Evolutionary conservation across 92 coral and sea anemone genomes (phyloP), one percentile per base, ranked within the genome.

Genomic region (Blastomussa wellsi): DNA sequence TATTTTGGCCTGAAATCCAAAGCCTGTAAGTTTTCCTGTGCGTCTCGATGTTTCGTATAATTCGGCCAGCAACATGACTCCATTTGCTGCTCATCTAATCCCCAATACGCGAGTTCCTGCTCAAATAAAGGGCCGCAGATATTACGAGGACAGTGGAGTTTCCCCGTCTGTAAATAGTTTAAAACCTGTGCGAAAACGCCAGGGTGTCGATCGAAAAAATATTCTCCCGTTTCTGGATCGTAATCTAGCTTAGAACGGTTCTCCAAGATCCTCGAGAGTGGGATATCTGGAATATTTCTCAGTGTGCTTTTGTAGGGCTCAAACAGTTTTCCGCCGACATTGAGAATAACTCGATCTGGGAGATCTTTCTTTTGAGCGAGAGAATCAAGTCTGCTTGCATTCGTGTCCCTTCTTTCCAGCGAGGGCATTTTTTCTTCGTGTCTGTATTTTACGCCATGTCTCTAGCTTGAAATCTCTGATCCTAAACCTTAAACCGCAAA

Each of bases 21-120:
- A 65, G 94, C 93, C 76, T 93, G 92, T 9, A 97, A 80, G 60
- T 95, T 97, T 71, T 88, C 98, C 78, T 97, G 97, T 0, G 99
- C 99, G 39, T 97, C 99, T 74, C 99, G 84, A 88, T 97, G 99
- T 47, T 97, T 95, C 16, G 99, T 97, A 32, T 97, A 97, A 70
- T 93, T 95, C 10, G 94, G 77, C 99, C 99, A 97, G 59, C 99
- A 97, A 51, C 99, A 97, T 13, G 99, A 92, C 59, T 97, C 99
- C 99, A 97, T 97, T 49, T 97, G 98, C 74, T 95, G 94, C 55
- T 97, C 99, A 32, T 95, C 97, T 10, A 97, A 95, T 33, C 99
- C 99, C 99, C 99, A 97, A 57, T 95, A 97, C 28, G 93, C 96
- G 26, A 97, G 93, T 49, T 97, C 99, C 60, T 93, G 98, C 81